A percentile compares a stretch with the other conserved stretches of the same genome.
These are phyloP conservation scores for Neostethus bicornis DNA, from an alignment of 2,797 vertebrate species.

Conservation along the genomic window DNA sequence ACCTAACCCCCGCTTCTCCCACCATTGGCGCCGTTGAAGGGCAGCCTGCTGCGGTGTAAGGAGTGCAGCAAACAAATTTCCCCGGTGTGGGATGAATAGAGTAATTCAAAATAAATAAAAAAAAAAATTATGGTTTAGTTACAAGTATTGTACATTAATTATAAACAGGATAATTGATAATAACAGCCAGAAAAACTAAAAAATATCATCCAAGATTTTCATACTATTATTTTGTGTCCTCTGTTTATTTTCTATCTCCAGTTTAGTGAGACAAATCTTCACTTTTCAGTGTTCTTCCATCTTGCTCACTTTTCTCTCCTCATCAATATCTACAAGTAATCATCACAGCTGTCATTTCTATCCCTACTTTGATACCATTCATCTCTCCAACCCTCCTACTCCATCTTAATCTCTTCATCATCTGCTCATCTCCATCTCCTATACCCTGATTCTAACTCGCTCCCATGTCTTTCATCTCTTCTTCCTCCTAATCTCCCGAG, in stretches of 20 bases:
- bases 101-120: no score
- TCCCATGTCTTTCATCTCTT: slow-evolving; percentile 50
- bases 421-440: slow-evolving; percentile 60
- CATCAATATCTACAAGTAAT: slow-evolving; percentile 51
- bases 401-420: slow-evolving; percentile 60
- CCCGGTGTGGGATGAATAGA: no score
- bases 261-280: slow-evolving; percentile 27
- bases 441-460: slow-evolving; percentile 30
- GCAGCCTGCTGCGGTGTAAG: no score
- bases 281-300: slow-evolving; percentile 10
- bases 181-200: slow-evolving; percentile 35
- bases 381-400: slow-evolving; percentile 54
- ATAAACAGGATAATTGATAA: background rate
- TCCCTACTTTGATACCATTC: slow-evolving; percentile 45
- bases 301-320: slow-evolving; percentile 1
- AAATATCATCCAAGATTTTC: slow-evolving; percentile 18
- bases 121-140: no score
- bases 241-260: slow-evolving; percentile 8
- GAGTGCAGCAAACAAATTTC: no score
- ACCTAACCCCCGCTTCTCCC: no score
- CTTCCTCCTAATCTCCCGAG: slow-evolving; percentile 64
- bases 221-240: slow-evolving; percentile 3
- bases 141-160: no score
- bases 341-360: slow-evolving; percentile 47
- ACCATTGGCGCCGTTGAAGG: no score